A percentile compares a stretch with the other conserved stretches of the same genome.
phyloP scores from a whole-genome alignment of 2,888 invertebrate genomes.

The Drosophila gaucha region DNA sequence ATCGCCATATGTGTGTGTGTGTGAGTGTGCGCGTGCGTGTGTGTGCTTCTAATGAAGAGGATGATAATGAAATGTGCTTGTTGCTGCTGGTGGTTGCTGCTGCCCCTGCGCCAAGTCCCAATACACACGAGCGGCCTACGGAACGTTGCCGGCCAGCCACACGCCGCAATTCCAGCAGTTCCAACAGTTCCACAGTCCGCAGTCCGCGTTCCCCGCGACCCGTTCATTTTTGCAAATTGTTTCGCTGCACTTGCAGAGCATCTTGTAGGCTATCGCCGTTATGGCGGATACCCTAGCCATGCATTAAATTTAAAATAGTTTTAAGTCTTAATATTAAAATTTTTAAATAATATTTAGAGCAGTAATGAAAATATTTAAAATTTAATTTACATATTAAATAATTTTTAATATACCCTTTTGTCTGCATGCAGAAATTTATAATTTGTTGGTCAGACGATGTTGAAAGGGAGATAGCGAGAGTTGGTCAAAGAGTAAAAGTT shows the following conservation, averaged over 20 bases:
- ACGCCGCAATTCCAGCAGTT: conserved; percentile 26
- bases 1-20: background rate
- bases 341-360: no score
- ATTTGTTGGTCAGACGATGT: background rate
- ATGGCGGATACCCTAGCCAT: conserved; percentile 46
- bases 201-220: conserved; percentile 27
- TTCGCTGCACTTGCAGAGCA: conserved; percentile 49
- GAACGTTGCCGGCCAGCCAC: conserved; percentile 23
- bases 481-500: background rate
- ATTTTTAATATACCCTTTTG: background rate
- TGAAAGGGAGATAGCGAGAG: background rate
- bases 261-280: conserved; percentile 23
- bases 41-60: conserved; percentile 73
- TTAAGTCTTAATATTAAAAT: no score
- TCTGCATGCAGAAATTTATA: background rate
- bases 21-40: conserved; percentile 28
- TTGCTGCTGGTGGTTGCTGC: conserved; percentile 50
- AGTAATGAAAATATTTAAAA: no score
- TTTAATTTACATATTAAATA: background rate
- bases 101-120: conserved; percentile 37
- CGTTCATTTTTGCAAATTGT: conserved; percentile 59
- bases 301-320: no score
- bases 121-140: conserved; percentile 33
- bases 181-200: conserved; percentile 38
- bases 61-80: conserved; percentile 73